Conservation (phyloP, 1,140 invertebrate genomes). For the Acromyrmex charruanus region DNA sequence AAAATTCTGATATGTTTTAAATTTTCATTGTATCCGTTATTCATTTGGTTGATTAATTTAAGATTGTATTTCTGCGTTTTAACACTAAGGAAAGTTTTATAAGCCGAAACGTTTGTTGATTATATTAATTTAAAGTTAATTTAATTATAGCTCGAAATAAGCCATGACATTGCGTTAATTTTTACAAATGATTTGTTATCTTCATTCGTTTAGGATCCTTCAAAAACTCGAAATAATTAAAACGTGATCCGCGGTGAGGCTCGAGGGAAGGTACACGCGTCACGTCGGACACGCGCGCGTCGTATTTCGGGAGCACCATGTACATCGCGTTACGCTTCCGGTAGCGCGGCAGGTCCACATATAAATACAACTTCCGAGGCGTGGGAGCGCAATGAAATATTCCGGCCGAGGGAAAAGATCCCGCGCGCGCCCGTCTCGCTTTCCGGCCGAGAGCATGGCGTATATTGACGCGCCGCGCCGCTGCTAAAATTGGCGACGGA, state of each 20-base stretch:
- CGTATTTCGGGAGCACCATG: conserved; percentile 55
- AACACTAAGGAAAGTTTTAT: too few species aligned
- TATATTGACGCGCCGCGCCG: conserved; percentile 44
- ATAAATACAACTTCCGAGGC: conserved; percentile 62
- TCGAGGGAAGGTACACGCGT: background rate
- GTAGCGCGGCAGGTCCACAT: conserved; percentile 57
- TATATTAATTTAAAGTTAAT: too few species aligned
- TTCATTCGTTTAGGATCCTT: too few species aligned
- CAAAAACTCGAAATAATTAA: background rate
- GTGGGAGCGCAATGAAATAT: conserved; percentile 64
- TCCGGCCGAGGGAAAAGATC: conserved; percentile 18
- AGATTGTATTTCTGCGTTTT: too few species aligned
- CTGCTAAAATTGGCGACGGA: conserved; percentile 62
- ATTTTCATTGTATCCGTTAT: too few species aligned
- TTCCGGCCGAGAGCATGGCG: conserved; percentile 27
- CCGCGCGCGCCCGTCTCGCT: conserved; percentile 38
- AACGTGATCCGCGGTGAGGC: background rate
- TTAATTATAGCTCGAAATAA: too few species aligned
- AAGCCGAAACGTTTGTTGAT: too few species aligned
- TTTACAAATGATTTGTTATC: too few species aligned
- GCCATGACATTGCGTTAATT: too few species aligned
- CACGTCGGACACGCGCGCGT: background rate
- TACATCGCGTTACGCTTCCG: conserved; percentile 53
- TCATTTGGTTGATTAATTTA: too few species aligned
- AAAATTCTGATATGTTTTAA: too few species aligned